Conservation (phyloP, 2,113 vertebrate species). For the Datnioides undecimradiatus region DNA sequence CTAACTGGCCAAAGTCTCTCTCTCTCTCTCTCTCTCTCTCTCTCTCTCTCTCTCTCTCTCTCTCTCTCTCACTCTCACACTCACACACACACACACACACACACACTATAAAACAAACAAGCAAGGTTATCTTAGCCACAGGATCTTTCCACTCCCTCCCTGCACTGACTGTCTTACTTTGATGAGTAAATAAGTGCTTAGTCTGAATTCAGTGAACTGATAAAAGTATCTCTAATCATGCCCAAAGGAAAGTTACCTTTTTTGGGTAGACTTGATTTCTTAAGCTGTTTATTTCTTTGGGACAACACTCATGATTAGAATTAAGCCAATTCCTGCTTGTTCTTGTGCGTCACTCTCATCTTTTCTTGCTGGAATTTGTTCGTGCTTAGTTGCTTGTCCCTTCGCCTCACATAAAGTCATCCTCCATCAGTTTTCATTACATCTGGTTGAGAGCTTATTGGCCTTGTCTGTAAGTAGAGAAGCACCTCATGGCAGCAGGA, state of each 20-base stretch:
- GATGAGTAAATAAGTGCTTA: slow-evolving; percentile 3
- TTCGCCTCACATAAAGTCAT: background rate
- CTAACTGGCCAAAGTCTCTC: background rate
- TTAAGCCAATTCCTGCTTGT: background rate
- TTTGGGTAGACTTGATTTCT: background rate
- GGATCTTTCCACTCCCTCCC: slow-evolving; percentile 17
- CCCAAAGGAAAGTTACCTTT: background rate
- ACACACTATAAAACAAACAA: slow-evolving; percentile 16
- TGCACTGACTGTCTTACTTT: background rate
- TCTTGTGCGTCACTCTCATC: background rate
- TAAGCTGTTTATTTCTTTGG: background rate
- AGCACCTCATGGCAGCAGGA: background rate
- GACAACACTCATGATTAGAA: background rate
- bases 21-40: background rate
- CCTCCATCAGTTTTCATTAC: background rate
- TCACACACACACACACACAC: background rate
- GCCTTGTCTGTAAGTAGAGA: background rate
- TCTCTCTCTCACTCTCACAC: background rate
- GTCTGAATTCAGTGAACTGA: slow-evolving; percentile 4
- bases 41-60: background rate
- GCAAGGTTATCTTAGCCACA: slow-evolving; percentile 20
- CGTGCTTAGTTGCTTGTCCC: background rate
- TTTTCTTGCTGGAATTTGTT: background rate
- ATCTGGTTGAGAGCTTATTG: background rate
- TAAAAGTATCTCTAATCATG: slow-evolving; percentile 29